Conservation (phyloP, 2,888 invertebrate genomes). For the Mamestra brassicae region DNA sequence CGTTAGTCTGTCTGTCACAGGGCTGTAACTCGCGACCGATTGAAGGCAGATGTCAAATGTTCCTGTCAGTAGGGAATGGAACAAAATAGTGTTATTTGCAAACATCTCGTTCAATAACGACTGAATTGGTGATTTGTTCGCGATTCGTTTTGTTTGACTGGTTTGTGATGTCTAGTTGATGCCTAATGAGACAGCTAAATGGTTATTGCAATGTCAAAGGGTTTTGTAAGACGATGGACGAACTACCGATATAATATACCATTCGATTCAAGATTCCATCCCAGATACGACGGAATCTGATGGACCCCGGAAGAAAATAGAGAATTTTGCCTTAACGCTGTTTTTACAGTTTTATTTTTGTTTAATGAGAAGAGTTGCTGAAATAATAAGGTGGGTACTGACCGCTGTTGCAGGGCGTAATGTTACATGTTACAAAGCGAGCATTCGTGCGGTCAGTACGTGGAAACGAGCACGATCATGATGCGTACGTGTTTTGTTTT, state of each 20-base stretch:
- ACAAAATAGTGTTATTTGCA: conserved; percentile 37
- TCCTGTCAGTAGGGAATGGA: conserved; percentile 1
- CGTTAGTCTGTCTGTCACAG: conserved; percentile 52
- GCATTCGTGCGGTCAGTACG: too few relatives aligned
- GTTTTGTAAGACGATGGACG: neutral
- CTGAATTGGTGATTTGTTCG: conserved; percentile 10
- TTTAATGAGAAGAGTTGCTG: too few relatives aligned
- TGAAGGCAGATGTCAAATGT: conserved; percentile 45
- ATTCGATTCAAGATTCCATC: too few relatives aligned
- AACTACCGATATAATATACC: neutral
- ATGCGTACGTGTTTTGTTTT: too few relatives aligned
- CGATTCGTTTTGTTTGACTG: conserved; percentile 10
- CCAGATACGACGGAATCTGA: too few relatives aligned
- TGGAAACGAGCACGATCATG: too few relatives aligned
- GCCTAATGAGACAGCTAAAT: neutral
- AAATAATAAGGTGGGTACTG: too few relatives aligned
- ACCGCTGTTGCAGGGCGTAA: too few relatives aligned
- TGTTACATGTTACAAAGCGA: too few relatives aligned
- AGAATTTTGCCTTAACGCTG: too few relatives aligned
- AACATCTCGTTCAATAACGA: conserved; percentile 20
- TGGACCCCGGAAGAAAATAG: too few relatives aligned
- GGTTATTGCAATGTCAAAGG: neutral
- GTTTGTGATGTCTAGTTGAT: conserved; percentile 6
- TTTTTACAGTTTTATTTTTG: too few relatives aligned
- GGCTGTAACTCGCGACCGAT: conserved; percentile 39